These are phyloP conservation scores for Maconellicoccus hirsutus DNA, from an alignment of 1,140 invertebrate species.

Conservation along the genomic window DNA sequence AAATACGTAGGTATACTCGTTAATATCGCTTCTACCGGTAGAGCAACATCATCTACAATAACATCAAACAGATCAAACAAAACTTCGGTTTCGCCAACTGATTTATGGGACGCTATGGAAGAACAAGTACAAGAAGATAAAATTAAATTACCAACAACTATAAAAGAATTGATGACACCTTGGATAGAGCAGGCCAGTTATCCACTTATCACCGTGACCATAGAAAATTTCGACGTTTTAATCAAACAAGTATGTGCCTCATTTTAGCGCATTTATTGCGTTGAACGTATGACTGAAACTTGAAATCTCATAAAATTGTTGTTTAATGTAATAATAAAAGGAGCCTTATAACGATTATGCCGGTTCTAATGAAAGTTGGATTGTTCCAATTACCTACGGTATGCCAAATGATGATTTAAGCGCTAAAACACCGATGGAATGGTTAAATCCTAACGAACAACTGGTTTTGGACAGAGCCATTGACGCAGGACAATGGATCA, in stretches of 20 bases:
- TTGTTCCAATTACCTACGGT: background rate
- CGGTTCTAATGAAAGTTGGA: background rate
- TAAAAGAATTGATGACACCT: constrained; percentile 31
- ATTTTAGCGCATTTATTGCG: too few relatives aligned
- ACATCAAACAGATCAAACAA: too few relatives aligned
- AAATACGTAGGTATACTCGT: too few relatives aligned
- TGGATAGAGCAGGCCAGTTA: constrained; percentile 46
- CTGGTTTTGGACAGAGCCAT: background rate
- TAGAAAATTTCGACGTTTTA: background rate
- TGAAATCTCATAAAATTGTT: too few relatives aligned
- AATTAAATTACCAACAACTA: background rate
- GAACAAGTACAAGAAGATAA: background rate
- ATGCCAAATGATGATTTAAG: background rate
- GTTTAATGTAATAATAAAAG: background rate
- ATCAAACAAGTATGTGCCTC: background rate
- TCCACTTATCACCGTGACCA: constrained; percentile 39
- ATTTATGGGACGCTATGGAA: background rate
- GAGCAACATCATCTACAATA: too few relatives aligned
- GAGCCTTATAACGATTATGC: background rate
- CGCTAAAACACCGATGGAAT: background rate
- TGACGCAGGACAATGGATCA: background rate
- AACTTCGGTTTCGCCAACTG: background rate
- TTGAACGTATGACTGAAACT: too few relatives aligned
- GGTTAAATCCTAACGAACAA: background rate
- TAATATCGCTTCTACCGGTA: too few relatives aligned